Base-by-base conservation (phyloP, 2,888 invertebrate species). In the Rhaphigaster nebulosa region DNA sequence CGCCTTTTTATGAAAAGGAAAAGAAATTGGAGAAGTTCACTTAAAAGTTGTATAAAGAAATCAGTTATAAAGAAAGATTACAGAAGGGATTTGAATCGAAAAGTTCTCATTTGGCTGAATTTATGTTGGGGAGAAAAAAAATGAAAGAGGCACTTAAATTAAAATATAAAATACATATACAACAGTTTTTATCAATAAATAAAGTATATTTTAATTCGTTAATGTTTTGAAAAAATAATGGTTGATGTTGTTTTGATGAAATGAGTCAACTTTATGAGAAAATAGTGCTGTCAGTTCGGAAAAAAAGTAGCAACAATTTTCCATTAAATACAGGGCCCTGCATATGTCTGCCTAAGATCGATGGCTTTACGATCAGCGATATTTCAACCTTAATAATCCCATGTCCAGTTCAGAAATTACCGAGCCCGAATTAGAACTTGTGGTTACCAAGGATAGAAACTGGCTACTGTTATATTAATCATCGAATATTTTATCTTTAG, bases 371-470 rank as follows among this genome's bases (percentile, higher is more conserved):
- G 65, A 65, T 65, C 65, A 29, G 29, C 70, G 38, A 76, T 76
- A 76, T 76, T 76, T 76, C 70, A 76, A 76, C 6, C 70, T 76
- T 76, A 76, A 76, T 76, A 76, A 76, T 76, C 70, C 70, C 70
- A 8, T 38, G 70, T 76, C 70, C 70, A 23, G 34, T 76, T 76
- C 70, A 76, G 38, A 38, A 76, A 76, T 34, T 76, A 76, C 38
- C 2, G 18, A 29, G 34, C 1, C 23, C 34, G 20, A 76, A 76
- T 38, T 20, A 76, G 70, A 23, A 65, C 65, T 65, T 29, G 34
- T 65, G 20, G 18, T 29, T 65, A 15, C 65, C n/a, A 65, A 65
- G 65, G 15, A 15, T 10, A n/a, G 29, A 65, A 29, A 65, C 8
- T n/a, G 54, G 23, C 54, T 60, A 60, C n/a, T 60, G 10, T 60